phyloP scores from a whole-genome alignment of 2,888 invertebrate genomes.

The Noctua janthina region DNA sequence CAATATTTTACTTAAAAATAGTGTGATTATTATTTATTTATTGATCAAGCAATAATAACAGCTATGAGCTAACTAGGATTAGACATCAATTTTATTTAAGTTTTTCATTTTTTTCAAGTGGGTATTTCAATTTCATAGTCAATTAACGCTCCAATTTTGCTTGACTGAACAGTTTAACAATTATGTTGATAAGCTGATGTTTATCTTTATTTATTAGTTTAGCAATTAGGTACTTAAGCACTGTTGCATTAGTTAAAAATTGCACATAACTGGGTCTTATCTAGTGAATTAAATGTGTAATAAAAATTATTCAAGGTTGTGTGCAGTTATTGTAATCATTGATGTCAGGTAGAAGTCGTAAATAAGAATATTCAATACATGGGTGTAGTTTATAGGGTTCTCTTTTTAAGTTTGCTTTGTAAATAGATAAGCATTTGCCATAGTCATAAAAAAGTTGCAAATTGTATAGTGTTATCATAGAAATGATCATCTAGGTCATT shows the following conservation, averaged over 20 bases:
- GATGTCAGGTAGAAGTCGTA: background rate
- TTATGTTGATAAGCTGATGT: constrained; percentile 17
- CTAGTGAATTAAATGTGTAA: background rate
- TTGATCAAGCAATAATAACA: background rate
- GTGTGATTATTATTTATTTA: background rate
- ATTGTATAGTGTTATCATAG: constrained; percentile 50
- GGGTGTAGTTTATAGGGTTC: background rate
- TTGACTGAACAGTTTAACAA: constrained; percentile 19
- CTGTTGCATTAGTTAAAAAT: constrained; percentile 3
- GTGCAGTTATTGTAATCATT: constrained; percentile 7
- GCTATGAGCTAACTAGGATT: background rate
- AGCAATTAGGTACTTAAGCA: background rate
- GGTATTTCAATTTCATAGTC: constrained; percentile 6
- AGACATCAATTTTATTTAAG: background rate
- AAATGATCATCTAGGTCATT: constrained; percentile 64
- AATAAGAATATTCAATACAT: background rate
- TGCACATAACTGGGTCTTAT: background rate
- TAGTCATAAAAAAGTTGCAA: constrained; percentile 3
- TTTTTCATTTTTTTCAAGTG: background rate
- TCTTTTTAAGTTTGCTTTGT: background rate
- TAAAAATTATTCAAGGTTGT: constrained; percentile 15
- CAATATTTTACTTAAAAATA: background rate
- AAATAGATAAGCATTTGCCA: background rate
- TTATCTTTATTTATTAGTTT: constrained; percentile 26
- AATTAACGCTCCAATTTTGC: background rate